Percentiles rank a stretch among this genome's conserved stretches.
Evolutionary conservation across 2,888 invertebrate genomes (phyloP).

Genomic region (Dexiosoma caninum): DNA sequence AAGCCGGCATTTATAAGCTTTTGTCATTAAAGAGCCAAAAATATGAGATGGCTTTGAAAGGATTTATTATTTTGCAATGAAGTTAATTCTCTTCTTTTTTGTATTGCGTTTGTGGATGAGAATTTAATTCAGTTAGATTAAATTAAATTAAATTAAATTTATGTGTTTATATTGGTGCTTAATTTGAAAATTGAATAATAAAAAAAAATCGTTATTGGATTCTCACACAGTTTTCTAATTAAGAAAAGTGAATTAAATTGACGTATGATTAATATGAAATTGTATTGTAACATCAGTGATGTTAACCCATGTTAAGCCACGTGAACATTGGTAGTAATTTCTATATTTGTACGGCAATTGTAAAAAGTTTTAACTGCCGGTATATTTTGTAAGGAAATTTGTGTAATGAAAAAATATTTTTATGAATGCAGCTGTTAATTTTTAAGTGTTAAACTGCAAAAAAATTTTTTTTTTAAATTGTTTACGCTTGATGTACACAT

Average conservation of each 20-base stretch:
- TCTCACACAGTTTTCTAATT: too few relatives aligned
- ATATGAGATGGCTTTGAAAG: background rate
- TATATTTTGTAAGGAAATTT: too few relatives aligned
- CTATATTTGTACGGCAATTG: too few relatives aligned
- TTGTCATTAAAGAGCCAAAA: background rate
- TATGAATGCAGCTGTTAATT: too few relatives aligned
- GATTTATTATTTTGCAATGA: background rate
- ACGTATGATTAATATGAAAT: slow-evolving; percentile 47
- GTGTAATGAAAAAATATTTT: too few relatives aligned
- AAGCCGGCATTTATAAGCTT: slow-evolving; percentile 9
- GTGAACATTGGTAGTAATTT: too few relatives aligned
- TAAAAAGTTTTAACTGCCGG: too few relatives aligned
- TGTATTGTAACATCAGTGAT: too few relatives aligned
- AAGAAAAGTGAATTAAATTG: background rate
- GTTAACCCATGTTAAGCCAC: too few relatives aligned
- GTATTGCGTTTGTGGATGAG: background rate
- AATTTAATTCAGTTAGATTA: background rate
- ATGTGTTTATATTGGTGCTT: background rate
- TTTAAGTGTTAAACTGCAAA: too few relatives aligned
- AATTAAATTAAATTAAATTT: background rate
- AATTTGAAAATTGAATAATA: background rate
- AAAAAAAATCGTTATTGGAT: background rate
- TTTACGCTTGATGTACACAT: too few relatives aligned
- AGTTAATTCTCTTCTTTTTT: background rate
- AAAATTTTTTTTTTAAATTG: too few relatives aligned